phyloP scores from a whole-genome alignment of 2,113 vertebrate genomes.

The Sinocyclocheilus anophthalmus region DNA sequence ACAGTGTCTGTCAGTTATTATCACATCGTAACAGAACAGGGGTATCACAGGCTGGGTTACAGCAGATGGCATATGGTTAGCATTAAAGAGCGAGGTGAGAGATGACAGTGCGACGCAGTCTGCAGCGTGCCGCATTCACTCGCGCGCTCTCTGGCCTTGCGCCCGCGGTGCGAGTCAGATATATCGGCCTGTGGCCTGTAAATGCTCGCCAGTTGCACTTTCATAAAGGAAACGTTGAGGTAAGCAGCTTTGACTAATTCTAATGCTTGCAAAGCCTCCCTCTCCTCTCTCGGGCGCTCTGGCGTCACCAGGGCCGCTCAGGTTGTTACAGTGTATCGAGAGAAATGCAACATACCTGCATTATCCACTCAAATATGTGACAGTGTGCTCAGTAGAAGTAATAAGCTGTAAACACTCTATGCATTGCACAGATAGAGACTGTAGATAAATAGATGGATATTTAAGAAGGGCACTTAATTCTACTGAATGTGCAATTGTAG shows the following conservation, averaged over 20 bases:
- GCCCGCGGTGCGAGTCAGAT: not conserved
- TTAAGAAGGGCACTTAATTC: too few relatives aligned
- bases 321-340: not conserved
- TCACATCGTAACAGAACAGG: not conserved
- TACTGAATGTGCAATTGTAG: too few relatives aligned
- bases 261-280: constrained; percentile 60
- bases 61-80: constrained; percentile 37
- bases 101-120: not conserved
- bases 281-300: constrained; percentile 51
- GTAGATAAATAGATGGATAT: too few relatives aligned
- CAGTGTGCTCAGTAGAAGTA: not conserved
- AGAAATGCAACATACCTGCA: not conserved
- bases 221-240: constrained; percentile 50
- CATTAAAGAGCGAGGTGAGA: not conserved
- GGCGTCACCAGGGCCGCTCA: too few relatives aligned
- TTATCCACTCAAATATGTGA: not conserved
- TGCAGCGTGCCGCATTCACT: constrained; percentile 45
- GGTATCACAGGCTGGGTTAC: not conserved
- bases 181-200: constrained; percentile 1
- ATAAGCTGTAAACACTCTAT: not conserved
- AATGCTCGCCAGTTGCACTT: constrained; percentile 32
- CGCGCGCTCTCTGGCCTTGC: not conserved
- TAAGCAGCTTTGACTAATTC: constrained; percentile 79
- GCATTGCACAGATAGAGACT: too few relatives aligned
- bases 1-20: not conserved